Base-by-base conservation (phyloP, 2,888 invertebrate species). In the Leptopilina drosophilae region DNA sequence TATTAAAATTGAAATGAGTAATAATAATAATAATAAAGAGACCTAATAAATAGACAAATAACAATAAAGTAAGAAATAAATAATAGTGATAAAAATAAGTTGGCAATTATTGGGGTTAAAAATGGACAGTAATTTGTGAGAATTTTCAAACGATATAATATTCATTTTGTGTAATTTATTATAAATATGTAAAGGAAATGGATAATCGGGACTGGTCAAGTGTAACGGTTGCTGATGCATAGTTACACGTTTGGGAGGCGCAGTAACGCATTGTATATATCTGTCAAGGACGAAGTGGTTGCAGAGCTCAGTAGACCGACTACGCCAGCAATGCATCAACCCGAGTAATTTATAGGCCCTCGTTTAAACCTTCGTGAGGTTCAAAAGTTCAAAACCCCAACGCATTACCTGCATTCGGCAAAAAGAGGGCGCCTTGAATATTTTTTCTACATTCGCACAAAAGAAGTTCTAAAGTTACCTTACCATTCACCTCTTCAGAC, bases 251-350 rank as follows among this genome's bases (percentile, higher is more conserved):
- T 79, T 77, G 78, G 78, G 81, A 77, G 75, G 78, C 64, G 78
- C 79, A 77, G 64, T 79, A 81, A 80, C 80, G 73, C 78, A 78
- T 80, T 80, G 80, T 78, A 77, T 82, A 81, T 81, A 82, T 81
- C 78, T 84, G 81, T 88, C 88, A 88, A 85, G 84, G 84, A 82
- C 81, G 79, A 80, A 80, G 85, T 82, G 82, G 82, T 84, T 85
- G 81, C 82, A 85, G 80, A 84, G 83, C 87, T 87, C 87, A 85
- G 85, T 88, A 84, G 86, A 88, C 84, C 87, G 81, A 83, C 87
- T 86, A 86, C 85, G 87, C 84, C 20, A 83, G 88, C 86, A 87
- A 89, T 89, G 86, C 85, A 89, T 89, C 89, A 89, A 88, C 87
- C 82, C 85, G 80, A 76, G 87, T 89, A 89, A 89, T 89, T 89